These are phyloP conservation scores for Hirundichthys speculiger DNA, from an alignment of 2,113 vertebrate genomes.

Conservation along the genomic window DNA sequence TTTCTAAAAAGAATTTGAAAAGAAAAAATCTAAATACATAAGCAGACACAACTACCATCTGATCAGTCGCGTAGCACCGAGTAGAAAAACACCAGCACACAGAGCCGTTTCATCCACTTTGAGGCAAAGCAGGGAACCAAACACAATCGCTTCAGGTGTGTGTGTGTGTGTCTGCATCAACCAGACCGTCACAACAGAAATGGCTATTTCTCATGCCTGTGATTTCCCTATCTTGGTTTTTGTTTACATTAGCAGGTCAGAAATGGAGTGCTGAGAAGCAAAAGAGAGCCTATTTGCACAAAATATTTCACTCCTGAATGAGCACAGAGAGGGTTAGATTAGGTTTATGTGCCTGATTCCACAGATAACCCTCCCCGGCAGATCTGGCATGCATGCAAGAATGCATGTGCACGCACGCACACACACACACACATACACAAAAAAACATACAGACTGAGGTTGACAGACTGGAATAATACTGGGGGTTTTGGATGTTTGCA, in stretches of 20 bases:
- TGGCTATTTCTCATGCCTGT: conserved; percentile 54
- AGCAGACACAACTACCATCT: conserved; percentile 39
- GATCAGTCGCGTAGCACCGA: conserved; percentile 58
- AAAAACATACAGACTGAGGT: conserved; percentile 56
- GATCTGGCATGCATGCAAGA: conserved; percentile 63
- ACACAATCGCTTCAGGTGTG: conserved; percentile 27
- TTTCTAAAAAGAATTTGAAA: conserved; percentile 10
- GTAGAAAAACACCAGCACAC: conserved; percentile 27
- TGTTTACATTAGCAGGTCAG: conserved; percentile 61
- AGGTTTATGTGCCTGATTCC: conserved; percentile 76
- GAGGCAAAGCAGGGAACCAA: conserved; percentile 39
- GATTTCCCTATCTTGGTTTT: conserved; percentile 59
- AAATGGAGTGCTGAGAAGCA: conserved; percentile 46
- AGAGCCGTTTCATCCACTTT: conserved; percentile 46
- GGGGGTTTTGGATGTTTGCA: conserved; percentile 75
- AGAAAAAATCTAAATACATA: conserved; percentile 45
- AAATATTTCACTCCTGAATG: conserved; percentile 78
- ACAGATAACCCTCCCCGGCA: conserved; percentile 71
- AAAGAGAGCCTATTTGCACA: conserved; percentile 68
- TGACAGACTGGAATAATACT: conserved; percentile 78
- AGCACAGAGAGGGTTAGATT: conserved; percentile 75
- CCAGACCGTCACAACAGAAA: conserved; percentile 54
- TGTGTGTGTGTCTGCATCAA: conserved; percentile 48
- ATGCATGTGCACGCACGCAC: conserved; percentile 29
- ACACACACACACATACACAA: conserved; percentile 19